phyloP scores from a whole-genome alignment of 2,797 vertebrate species.

The Onychomys leucogaster region DNA sequence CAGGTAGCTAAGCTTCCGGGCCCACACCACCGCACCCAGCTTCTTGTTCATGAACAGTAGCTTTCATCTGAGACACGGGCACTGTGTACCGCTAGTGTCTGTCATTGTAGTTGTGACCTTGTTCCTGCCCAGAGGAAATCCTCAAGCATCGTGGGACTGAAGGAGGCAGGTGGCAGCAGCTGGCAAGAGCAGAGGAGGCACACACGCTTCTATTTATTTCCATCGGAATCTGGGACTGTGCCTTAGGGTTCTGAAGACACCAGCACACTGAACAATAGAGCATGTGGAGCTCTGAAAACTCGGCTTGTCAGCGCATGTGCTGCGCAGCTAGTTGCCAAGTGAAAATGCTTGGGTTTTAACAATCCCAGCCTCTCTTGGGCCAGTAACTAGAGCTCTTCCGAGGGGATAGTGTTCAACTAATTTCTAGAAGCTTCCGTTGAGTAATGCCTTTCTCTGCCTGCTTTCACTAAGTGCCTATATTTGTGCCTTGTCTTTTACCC shows the following conservation, averaged over 20 bases:
- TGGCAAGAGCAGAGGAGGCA: neutral
- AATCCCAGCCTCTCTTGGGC: neutral
- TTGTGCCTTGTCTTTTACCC: neutral
- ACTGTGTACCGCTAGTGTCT: neutral
- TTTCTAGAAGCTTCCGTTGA: neutral
- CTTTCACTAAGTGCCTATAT: neutral
- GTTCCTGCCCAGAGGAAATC: slow-evolving; percentile 19
- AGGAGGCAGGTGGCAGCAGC: neutral
- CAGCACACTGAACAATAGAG: neutral
- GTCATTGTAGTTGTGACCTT: neutral
- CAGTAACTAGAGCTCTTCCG: neutral
- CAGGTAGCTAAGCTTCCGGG: neutral
- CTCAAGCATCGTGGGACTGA: neutral
- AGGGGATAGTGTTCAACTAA: neutral
- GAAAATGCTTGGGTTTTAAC: slow-evolving; percentile 27
- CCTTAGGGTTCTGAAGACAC: neutral
- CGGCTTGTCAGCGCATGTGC: neutral
- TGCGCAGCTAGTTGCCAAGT: neutral
- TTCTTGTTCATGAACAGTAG: neutral
- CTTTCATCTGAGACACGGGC: neutral
- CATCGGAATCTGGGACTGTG: neutral
- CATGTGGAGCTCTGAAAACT: neutral
- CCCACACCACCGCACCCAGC: no score
- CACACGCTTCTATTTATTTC: slow-evolving; percentile 20
- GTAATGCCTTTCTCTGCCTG: neutral